Evolutionary conservation across 2,888 invertebrate species (phyloP).

Genomic region (Augiades crinisus): DNA sequence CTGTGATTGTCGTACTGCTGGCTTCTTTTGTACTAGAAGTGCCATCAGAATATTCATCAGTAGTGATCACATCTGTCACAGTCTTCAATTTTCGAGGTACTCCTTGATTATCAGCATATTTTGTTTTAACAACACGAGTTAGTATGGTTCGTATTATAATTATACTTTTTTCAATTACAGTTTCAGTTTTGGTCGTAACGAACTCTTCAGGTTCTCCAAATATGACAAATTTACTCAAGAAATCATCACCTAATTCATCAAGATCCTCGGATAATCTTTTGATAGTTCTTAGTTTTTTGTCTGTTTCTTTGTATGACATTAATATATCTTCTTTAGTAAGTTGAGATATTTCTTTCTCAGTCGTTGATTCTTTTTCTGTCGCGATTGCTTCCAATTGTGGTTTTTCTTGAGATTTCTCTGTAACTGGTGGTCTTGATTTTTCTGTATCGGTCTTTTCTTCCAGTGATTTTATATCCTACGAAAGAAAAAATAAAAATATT

Average conservation of each 20-base stretch:
- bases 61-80: constrained; percentile 17
- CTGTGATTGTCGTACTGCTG: constrained; percentile 19
- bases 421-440: not conserved
- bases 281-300: constrained; percentile 11
- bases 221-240: constrained; percentile 3
- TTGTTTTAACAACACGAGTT: constrained; percentile 17
- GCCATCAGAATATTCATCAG: constrained; percentile 17
- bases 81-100: constrained; percentile 18
- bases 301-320: constrained; percentile 11
- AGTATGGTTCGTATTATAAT: constrained; percentile 13
- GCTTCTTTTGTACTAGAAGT: constrained; percentile 20
- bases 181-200: constrained; percentile 16
- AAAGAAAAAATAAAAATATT: not conserved
- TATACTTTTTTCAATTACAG: constrained; percentile 4
- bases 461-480: not conserved
- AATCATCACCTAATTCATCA: constrained; percentile 14
- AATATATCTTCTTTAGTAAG: not conserved
- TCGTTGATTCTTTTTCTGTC: too few species aligned
- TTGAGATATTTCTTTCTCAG: not conserved
- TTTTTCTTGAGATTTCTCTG: not conserved
- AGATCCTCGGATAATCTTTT: constrained; percentile 19
- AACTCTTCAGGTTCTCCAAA: constrained; percentile 19
- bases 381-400: too few species aligned
- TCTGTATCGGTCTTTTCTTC: constrained; percentile 15
- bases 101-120: constrained; percentile 18